Evolutionary conservation across 2,113 vertebrate genomes (phyloP), one percentile per base, ranked within the genome.

Genomic region (Carettochelys insculpta): DNA sequence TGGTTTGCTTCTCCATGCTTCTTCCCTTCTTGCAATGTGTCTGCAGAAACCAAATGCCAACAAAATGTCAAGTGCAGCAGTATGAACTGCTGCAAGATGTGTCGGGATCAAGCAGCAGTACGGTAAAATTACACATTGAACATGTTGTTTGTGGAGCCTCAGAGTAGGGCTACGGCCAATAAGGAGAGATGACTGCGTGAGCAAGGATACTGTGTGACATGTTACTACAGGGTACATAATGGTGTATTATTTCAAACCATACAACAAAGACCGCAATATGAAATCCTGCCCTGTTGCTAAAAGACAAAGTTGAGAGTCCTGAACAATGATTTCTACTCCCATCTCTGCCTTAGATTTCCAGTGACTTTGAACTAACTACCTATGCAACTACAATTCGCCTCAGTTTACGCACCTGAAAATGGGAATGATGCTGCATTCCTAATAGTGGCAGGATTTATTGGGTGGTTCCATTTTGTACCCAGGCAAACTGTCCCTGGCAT

Each of bases 11-110:
- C 53, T 79, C 75, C 77, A 2, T 80, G 38, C 88, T 92, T 90
- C 75, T 58, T 17, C 77, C 88, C 25, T 82, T 20, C 77, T 38
- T n/a, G 73, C 25, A 3, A 0, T 19, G 19, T 48, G 5, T 8
- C 88, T 31, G 41, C 31, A 85, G 77, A 92, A 93, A 71, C 29
- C 8, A 2, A 0, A 2, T n/a, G 45, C 71, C 71, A 89, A 75
- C 91, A 80, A 89, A 83, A 54, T 13, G 41, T 61, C 81, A 86
- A 78, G 7, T 0, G 0, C 12, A 47, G 0, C 12, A 47, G 47
- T 88, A 61, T 65, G 56, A 85, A 11, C 12, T 47, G 88, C 87
- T 82, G 12, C 38, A 90, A 43, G 71, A 43, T 13, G 2, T 27
- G 24, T 12, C 77, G 24, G 84, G 3, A 86, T 27, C 11, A 80